These are phyloP conservation scores for Penelope pileata DNA, from an alignment of 2,113 vertebrate genomes.

Conservation along the genomic window DNA sequence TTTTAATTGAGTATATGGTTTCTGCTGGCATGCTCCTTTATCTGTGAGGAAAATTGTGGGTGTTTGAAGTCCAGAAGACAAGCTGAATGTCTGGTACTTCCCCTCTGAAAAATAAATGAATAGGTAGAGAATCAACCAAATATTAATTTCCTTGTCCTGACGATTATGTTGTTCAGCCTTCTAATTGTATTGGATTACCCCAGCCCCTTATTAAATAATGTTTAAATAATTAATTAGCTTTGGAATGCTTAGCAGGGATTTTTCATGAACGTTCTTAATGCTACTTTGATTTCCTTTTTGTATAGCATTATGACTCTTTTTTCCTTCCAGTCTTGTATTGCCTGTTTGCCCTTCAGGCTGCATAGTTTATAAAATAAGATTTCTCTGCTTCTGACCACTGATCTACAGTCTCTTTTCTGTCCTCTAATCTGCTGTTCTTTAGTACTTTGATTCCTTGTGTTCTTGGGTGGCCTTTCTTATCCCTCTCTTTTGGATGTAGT, in stretches of 20 bases:
- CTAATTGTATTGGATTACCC: not conserved
- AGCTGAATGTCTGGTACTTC: not conserved
- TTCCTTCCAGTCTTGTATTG: not conserved
- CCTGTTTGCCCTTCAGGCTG: conserved; percentile 49
- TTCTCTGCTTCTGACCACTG: conserved; percentile 58
- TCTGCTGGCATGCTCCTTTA: not conserved
- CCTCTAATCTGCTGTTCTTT: conserved; percentile 67
- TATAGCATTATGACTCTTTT: not conserved
- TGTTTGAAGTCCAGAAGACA: not conserved
- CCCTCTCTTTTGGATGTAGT: conserved; percentile 57
- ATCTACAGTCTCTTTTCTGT: conserved; percentile 60
- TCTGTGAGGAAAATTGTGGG: not conserved
- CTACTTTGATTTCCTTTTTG: conserved; percentile 40
- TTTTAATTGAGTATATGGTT: not conserved
- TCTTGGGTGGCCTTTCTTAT: conserved; percentile 72
- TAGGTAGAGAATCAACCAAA: not conserved
- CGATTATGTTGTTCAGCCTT: not conserved
- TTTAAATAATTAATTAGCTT: not conserved
- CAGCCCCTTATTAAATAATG: not conserved
- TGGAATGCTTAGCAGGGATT: not conserved
- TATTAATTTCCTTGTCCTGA: not conserved
- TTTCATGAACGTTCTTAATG: conserved; percentile 2
- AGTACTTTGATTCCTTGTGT: conserved; percentile 69
- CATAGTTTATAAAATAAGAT: conserved; percentile 50
- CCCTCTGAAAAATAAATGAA: not conserved